Conservation (phyloP, 2,113 vertebrate species). For the Pangasianodon gigas region DNA sequence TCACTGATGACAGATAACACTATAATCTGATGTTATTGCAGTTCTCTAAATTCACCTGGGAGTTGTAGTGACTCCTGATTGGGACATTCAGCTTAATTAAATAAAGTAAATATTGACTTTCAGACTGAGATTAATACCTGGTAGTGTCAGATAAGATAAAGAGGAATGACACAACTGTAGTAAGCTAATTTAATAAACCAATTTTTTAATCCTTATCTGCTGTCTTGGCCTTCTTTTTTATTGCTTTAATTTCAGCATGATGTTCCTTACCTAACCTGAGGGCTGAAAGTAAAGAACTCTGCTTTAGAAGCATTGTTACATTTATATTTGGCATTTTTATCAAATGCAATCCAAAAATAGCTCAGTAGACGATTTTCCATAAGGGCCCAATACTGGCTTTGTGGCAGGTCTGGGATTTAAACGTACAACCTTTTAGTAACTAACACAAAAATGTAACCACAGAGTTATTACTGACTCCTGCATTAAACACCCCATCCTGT, state of each 20-base stretch:
- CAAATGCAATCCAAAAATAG: background rate
- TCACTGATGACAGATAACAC: background rate
- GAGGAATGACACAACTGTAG: background rate
- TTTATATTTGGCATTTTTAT: background rate
- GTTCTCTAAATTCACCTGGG: background rate
- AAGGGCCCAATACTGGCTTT: background rate
- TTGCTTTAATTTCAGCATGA: background rate
- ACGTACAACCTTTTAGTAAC: background rate
- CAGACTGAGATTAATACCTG: background rate
- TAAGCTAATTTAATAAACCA: background rate
- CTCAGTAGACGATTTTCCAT: background rate
- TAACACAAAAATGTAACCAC: background rate
- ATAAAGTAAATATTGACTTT: background rate
- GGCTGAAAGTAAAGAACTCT: background rate
- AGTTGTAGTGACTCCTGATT: background rate
- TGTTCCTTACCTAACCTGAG: background rate
- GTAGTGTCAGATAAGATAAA: background rate
- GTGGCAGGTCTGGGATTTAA: background rate
- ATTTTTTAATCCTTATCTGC: background rate
- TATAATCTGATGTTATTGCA: background rate
- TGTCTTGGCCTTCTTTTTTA: background rate
- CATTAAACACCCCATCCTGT: slow-evolving; percentile 1
- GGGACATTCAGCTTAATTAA: background rate
- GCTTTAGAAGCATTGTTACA: background rate
- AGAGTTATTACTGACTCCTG: background rate